Conservation (phyloP, 2,888 invertebrate genomes). For the Pollenia labialis region DNA sequence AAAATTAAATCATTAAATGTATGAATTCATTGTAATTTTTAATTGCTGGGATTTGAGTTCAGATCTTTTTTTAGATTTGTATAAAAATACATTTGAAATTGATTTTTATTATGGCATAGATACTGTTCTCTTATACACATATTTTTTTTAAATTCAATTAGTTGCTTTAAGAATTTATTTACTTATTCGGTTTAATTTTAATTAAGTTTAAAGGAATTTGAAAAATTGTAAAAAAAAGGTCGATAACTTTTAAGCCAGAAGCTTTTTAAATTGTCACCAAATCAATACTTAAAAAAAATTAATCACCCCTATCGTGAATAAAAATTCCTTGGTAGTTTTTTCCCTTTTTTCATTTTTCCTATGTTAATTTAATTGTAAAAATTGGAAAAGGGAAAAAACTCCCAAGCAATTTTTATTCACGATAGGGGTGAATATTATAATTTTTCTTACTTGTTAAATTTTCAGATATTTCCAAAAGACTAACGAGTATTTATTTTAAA, state of each 20-base stretch:
- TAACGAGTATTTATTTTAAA: no score
- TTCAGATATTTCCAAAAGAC: no score
- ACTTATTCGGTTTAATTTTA: conserved; percentile 6
- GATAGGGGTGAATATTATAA: no score
- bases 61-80: background rate
- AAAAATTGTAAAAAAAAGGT: conserved; percentile 10
- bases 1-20: conserved; percentile 45
- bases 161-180: background rate
- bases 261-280: no score
- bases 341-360: no score
- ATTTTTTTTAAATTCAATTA: conserved; percentile 19
- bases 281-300: no score
- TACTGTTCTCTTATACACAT: background rate
- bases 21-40: conserved; percentile 53
- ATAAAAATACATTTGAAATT: conserved; percentile 13
- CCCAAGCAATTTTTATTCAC: no score
- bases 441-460: no score
- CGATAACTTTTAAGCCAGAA: background rate
- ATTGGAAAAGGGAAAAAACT: no score
- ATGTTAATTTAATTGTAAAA: no score
- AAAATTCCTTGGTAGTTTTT: no score
- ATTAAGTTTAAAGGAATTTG: background rate
- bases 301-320: no score
- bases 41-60: background rate
- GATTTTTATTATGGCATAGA: background rate